phyloP scores from a whole-genome alignment of 2,888 invertebrate species.

The Eupithecia abbreviata region DNA sequence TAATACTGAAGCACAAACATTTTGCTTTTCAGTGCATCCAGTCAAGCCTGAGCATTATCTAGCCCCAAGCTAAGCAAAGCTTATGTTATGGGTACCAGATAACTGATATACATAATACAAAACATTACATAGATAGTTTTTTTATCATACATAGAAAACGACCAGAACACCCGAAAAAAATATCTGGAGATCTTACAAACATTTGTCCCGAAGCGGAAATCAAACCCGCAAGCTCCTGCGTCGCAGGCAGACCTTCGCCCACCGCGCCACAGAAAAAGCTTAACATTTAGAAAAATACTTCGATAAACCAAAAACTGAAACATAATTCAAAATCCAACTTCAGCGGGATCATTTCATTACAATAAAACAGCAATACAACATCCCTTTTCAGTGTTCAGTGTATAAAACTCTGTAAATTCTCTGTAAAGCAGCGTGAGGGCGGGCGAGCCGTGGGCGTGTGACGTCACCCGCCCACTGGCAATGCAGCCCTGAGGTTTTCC shows the following conservation, averaged over 20 bases:
- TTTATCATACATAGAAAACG: too few relatives aligned
- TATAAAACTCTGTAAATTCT: neutral
- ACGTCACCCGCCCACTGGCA: slow-evolving; percentile 47
- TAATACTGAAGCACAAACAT: neutral
- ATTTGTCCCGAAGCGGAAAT: too few relatives aligned
- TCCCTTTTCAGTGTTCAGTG: neutral
- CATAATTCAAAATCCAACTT: neutral
- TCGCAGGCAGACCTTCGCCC: too few relatives aligned
- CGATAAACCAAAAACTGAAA: neutral
- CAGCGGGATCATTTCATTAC: neutral
- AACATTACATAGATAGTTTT: too few relatives aligned
- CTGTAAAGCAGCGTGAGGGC: slow-evolving; percentile 33
- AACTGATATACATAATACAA: too few relatives aligned
- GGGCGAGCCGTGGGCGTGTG: slow-evolving; percentile 44
- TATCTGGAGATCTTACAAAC: too few relatives aligned
- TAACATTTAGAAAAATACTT: neutral
- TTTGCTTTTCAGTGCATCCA: neutral
- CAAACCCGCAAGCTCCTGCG: too few relatives aligned
- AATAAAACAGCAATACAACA: neutral
- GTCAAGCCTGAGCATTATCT: neutral
- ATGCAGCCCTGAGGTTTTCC: slow-evolving; percentile 41
- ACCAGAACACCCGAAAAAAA: too few relatives aligned
- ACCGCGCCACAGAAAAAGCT: neutral
- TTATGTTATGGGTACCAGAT: too few relatives aligned
- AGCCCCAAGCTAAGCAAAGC: too few relatives aligned